Evolutionary conservation across 2,888 invertebrate genomes (phyloP).

Genomic region (Perizoma affinitatum): DNA sequence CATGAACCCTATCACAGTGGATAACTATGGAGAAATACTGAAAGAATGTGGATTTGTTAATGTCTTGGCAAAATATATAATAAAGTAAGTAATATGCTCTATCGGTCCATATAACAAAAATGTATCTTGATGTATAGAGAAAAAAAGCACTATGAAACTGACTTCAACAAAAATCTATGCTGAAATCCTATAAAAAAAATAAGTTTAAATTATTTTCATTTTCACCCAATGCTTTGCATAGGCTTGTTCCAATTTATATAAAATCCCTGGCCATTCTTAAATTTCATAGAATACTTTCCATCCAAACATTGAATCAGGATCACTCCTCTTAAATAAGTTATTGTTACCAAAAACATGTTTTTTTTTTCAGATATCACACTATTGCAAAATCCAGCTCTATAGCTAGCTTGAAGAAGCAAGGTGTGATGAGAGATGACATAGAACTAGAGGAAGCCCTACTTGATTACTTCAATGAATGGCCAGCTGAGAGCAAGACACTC

Average conservation of each 20-base stretch:
- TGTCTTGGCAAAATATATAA: slow-evolving; percentile 68
- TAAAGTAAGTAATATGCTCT: slow-evolving; percentile 58
- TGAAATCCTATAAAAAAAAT: no score
- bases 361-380: slow-evolving; percentile 69
- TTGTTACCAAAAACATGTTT: not conserved
- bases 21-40: slow-evolving; percentile 85
- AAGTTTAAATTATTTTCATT: no score
- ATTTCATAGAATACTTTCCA: no score
- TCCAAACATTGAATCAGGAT: no score
- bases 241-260: no score
- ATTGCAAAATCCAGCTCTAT: slow-evolving; percentile 65
- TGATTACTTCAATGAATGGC: slow-evolving; percentile 64
- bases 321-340: not conserved
- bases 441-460: slow-evolving; percentile 61
- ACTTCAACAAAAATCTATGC: no score
- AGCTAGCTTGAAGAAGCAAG: slow-evolving; percentile 61
- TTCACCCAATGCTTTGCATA: no score
- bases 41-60: slow-evolving; percentile 85
- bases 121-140: no score
- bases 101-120: no score
- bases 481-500: slow-evolving; percentile 48
- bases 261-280: no score
- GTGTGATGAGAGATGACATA: slow-evolving; percentile 55
- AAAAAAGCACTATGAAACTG: no score
- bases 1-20: slow-evolving; percentile 81